phyloP scores from a whole-genome alignment of 2,797 vertebrate genomes.

The Calcarius lapponicus region DNA sequence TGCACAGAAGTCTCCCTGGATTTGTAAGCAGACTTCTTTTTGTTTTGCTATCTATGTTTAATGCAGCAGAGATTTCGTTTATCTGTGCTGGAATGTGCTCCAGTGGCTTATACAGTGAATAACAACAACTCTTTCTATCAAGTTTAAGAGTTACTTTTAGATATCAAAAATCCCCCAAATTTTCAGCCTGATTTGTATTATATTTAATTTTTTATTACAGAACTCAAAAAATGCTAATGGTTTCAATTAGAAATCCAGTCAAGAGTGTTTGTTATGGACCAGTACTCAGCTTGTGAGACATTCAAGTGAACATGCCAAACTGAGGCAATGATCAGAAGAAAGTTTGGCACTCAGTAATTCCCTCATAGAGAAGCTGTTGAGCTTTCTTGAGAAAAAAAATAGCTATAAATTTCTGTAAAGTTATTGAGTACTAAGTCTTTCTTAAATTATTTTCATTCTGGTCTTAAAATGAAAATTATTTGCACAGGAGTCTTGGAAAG shows the following conservation, averaged over 20 bases:
- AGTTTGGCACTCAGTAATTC: not conserved
- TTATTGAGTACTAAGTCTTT: not conserved
- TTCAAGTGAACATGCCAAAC: not conserved
- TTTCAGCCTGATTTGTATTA: not conserved
- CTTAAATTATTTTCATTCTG: not conserved
- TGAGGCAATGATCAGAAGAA: not conserved
- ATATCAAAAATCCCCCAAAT: not conserved
- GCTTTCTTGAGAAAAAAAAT: not conserved
- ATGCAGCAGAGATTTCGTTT: conserved; percentile 23
- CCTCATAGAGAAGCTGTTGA: not conserved
- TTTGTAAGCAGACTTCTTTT: not conserved
- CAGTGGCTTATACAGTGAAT: not conserved
- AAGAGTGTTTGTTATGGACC: not conserved
- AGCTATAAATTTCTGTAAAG: not conserved
- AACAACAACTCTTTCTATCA: not conserved
- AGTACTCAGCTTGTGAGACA: not conserved
- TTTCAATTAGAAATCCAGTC: not conserved
- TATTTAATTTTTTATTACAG: not conserved
- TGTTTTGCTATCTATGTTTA: not conserved
- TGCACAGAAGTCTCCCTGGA: not conserved
- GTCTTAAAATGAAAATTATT: not conserved
- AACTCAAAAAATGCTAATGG: not conserved
- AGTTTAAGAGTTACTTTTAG: not conserved
- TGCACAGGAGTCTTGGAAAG: not conserved
- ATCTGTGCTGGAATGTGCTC: not conserved